A percentile compares a stretch with the other conserved stretches of the same genome.
Evolutionary conservation across 1,140 invertebrate genomes (phyloP).

Genomic region (Latrodectus geometricus): DNA sequence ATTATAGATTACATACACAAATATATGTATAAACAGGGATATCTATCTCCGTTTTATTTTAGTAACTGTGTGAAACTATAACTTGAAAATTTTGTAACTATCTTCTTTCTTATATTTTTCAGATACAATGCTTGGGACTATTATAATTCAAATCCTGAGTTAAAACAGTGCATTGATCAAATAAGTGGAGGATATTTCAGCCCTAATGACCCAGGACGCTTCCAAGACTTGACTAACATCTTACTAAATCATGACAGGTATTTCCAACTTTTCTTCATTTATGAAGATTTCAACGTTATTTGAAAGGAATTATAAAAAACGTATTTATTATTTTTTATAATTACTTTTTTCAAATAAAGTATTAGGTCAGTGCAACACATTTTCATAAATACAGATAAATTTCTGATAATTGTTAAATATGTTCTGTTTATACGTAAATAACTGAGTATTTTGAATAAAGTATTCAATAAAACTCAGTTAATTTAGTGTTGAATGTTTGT

Average conservation of each 20-base stretch:
- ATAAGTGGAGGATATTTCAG: conserved; percentile 97
- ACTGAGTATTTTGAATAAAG: too few species aligned
- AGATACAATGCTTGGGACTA: conserved; percentile 92
- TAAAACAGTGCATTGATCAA: conserved; percentile 95
- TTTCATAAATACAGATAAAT: too few species aligned
- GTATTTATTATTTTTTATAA: background rate
- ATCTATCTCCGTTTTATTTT: too few species aligned
- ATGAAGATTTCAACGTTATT: background rate
- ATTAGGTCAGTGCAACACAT: too few species aligned
- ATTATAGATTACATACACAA: too few species aligned
- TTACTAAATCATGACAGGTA: conserved; percentile 89
- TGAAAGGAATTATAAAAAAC: background rate
- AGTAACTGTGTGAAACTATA: too few species aligned
- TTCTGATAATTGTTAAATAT: too few species aligned
- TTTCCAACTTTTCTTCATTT: background rate
- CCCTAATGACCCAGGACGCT: conserved; percentile 90
- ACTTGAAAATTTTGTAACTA: too few species aligned
- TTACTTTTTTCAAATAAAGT: background rate
- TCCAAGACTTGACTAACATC: conserved; percentile 90
- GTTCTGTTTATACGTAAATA: too few species aligned
- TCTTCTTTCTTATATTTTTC: background rate
- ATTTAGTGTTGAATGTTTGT: too few species aligned
- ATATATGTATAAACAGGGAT: too few species aligned
- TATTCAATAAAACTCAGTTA: too few species aligned
- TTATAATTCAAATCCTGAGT: conserved; percentile 90